These are phyloP conservation scores for Corythornis leucogaster DNA, from an alignment of 2,797 vertebrate genomes.

Conservation along the genomic window DNA sequence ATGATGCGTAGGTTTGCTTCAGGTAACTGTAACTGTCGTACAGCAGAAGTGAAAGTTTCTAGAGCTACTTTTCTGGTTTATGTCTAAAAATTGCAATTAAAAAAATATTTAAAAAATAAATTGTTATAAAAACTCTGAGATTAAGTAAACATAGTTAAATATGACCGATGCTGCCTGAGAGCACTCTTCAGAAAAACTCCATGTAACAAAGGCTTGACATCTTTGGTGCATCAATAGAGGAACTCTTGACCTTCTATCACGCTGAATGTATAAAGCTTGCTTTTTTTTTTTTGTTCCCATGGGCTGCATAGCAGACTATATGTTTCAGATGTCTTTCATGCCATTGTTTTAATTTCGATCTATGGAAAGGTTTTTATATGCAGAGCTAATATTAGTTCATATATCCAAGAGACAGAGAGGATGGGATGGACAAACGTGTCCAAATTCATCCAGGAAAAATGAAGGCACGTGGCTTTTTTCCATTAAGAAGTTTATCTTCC, in stretches of 20 bases:
- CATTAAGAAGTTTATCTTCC: constrained; percentile 35
- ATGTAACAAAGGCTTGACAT: neutral
- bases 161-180: neutral
- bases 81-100: neutral
- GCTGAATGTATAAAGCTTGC: neutral
- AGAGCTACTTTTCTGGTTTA: neutral
- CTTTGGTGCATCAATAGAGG: neutral
- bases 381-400: constrained; percentile 26
- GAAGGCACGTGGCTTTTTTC: neutral
- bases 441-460: constrained; percentile 36
- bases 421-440: neutral
- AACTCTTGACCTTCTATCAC: neutral
- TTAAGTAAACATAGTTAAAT: neutral
- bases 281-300: neutral
- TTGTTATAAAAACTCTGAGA: neutral
- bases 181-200: neutral
- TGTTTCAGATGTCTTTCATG: neutral
- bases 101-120: neutral
- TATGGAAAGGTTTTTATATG: neutral
- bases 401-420: neutral
- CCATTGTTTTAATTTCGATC: constrained; percentile 19
- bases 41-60: neutral
- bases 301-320: neutral
- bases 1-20: neutral
- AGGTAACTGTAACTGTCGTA: neutral